Conservation (phyloP, 1,140 invertebrate genomes). For the Hestina assimilis region DNA sequence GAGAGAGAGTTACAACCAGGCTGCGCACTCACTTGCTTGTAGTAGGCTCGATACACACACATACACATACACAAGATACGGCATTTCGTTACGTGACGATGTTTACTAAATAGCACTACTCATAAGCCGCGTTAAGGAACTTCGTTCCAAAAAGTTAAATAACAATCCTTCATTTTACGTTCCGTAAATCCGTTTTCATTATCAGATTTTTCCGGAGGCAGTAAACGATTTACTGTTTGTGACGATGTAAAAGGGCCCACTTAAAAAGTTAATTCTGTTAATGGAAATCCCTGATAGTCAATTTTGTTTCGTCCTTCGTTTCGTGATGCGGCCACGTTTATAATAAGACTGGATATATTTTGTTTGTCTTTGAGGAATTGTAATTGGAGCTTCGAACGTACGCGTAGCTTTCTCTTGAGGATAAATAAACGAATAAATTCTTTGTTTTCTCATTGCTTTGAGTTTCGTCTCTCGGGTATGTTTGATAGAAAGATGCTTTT, state of each 20-base stretch:
- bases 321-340: not conserved
- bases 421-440: not conserved
- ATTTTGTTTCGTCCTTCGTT: not conserved
- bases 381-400: not conserved
- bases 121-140: no score
- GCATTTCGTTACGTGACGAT: no score
- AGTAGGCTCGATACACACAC: no score
- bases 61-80: no score
- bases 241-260: not conserved
- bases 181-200: no score
- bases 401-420: not conserved
- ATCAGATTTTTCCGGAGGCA: not conserved
- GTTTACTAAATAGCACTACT: no score
- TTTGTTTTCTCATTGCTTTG: no score
- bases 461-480: not conserved
- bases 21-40: no score
- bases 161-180: no score
- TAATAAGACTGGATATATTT: not conserved
- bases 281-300: not conserved
- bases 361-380: not conserved
- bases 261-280: conserved; percentile 4
- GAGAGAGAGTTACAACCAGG: no score
- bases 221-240: not conserved
- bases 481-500: no score
- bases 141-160: no score